phyloP scores from a whole-genome alignment of 1,140 invertebrate genomes.

The Aradophagus sp. region DNA sequence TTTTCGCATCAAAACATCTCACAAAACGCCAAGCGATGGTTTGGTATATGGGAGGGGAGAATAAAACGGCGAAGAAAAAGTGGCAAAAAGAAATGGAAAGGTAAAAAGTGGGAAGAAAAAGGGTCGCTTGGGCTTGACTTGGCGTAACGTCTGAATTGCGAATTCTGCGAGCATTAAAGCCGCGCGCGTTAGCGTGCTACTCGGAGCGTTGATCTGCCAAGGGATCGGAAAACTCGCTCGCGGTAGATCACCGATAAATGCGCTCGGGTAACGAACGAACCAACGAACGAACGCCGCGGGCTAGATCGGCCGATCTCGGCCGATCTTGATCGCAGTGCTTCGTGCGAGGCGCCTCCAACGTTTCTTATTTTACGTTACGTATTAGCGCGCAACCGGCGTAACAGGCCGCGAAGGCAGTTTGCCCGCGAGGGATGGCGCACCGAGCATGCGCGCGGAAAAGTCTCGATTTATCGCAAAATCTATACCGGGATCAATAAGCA shows the following conservation, averaged over 20 bases:
- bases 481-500: constrained; percentile 48
- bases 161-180: constrained; percentile 31
- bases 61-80: too few relatives aligned
- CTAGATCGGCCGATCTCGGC: constrained; percentile 64
- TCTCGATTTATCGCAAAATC: constrained; percentile 41
- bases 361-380: constrained; percentile 53
- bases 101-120: too few relatives aligned
- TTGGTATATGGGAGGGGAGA: too few relatives aligned
- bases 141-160: constrained; percentile 4
- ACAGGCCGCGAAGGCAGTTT: constrained; percentile 50
- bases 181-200: constrained; percentile 29
- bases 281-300: constrained; percentile 60
- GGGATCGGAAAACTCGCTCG: constrained; percentile 65
- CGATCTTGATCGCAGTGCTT: constrained; percentile 68
- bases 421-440: constrained; percentile 29
- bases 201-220: constrained; percentile 52
- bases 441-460: constrained; percentile 35
- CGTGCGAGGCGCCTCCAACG: constrained; percentile 61
- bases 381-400: constrained; percentile 54
- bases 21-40: too few relatives aligned
- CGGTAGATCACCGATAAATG: constrained; percentile 69
- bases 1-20: constrained; percentile 13
- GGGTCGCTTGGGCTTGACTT: too few relatives aligned
- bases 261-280: constrained; percentile 60
- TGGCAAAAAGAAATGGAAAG: too few relatives aligned